A percentile compares a stretch with the other conserved stretches of the same genome.
Evolutionary conservation across 2,888 invertebrate species (phyloP).

Genomic region (Tipula helvola): DNA sequence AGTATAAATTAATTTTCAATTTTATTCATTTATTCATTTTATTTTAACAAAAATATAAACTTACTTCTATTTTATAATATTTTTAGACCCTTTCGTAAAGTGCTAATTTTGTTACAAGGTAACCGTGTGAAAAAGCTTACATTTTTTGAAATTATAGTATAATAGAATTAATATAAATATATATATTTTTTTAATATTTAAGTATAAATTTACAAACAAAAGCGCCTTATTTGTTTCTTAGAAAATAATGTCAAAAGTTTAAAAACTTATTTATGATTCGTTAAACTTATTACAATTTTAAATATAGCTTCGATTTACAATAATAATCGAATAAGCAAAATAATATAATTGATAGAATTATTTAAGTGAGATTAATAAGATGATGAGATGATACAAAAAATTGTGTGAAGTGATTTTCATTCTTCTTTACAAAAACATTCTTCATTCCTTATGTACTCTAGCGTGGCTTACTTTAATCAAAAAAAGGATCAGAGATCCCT

Average conservation of each 20-base stretch:
- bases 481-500: background rate
- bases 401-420: background rate
- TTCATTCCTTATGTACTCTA: background rate
- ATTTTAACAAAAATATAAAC: constrained; percentile 1
- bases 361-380: background rate
- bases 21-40: background rate
- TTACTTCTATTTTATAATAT: background rate
- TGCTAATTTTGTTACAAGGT: background rate
- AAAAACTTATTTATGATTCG: background rate
- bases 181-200: background rate
- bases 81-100: background rate
- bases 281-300: background rate
- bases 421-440: background rate
- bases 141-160: background rate
- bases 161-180: background rate
- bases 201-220: background rate
- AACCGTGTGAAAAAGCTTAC: background rate
- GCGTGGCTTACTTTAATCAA: background rate
- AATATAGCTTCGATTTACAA: background rate
- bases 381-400: background rate
- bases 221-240: background rate
- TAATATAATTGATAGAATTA: background rate
- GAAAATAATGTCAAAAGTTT: background rate
- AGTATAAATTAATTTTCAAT: too few species aligned
- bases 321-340: background rate